Conservation (phyloP, 2,797 vertebrate genomes). For the Notoglanidium macrostoma region DNA sequence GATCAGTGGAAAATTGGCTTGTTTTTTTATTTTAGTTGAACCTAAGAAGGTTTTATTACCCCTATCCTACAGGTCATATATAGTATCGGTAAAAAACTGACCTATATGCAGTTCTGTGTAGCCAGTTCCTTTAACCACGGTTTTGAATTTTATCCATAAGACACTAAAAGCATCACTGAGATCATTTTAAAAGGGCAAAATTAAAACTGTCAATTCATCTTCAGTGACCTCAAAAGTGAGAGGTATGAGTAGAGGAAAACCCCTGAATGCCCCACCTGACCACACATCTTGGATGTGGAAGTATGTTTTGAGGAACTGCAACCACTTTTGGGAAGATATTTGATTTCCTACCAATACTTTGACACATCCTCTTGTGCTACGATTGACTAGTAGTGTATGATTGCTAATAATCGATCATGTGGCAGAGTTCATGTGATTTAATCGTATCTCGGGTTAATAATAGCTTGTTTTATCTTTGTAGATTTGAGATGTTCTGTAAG, state of each 20-base stretch:
- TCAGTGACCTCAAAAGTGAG: not conserved
- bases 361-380: not conserved
- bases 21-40: not conserved
- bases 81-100: not conserved
- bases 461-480: not conserved
- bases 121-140: not conserved
- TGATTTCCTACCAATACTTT: not conserved
- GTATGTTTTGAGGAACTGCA: not conserved
- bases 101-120: not conserved
- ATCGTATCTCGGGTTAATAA: no score
- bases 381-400: not conserved
- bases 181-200: not conserved
- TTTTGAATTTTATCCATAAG: not conserved
- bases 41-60: not conserved
- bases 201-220: not conserved
- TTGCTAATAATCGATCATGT: not conserved
- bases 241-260: not conserved
- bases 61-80: no score
- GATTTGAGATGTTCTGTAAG: not conserved
- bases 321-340: slow-evolving; percentile 23
- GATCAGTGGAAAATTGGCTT: not conserved
- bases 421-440: no score
- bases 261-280: not conserved
- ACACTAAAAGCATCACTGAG: no score
- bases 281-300: not conserved